These are phyloP conservation scores for Caradrina clavipalpis DNA, from an alignment of 2,888 invertebrate genomes.

Conservation along the genomic window DNA sequence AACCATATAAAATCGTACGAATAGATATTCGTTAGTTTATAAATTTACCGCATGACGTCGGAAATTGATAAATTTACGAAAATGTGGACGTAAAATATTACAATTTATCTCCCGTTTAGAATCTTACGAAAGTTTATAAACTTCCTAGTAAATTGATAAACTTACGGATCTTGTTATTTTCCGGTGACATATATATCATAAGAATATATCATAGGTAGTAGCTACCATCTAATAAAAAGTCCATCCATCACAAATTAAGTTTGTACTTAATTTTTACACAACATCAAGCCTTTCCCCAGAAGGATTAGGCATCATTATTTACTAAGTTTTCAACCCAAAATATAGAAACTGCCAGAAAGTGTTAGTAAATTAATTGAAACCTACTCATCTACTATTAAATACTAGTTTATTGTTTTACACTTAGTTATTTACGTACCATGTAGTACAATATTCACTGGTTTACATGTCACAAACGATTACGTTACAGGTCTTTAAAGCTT, in stretches of 20 bases:
- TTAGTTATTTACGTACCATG: slow-evolving; percentile 47
- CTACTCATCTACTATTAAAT: slow-evolving; percentile 47
- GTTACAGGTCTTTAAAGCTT: slow-evolving; percentile 63
- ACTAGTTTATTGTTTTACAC: slow-evolving; percentile 47
- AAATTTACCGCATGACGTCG: too few relatives aligned
- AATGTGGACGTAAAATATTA: too few relatives aligned
- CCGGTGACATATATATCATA: too few relatives aligned
- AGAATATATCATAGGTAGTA: background rate
- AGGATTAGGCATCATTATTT: background rate
- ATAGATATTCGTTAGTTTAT: too few relatives aligned
- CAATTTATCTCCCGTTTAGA: too few relatives aligned
- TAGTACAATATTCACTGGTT: slow-evolving; percentile 48
- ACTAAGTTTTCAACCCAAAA: slow-evolving; percentile 13
- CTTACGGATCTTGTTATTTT: too few relatives aligned
- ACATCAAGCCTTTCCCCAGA: background rate
- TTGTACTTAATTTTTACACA: slow-evolving; percentile 49
- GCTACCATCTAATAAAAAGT: slow-evolving; percentile 19
- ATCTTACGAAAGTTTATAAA: too few relatives aligned
- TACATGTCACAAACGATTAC: slow-evolving; percentile 46
- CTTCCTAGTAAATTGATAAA: too few relatives aligned
- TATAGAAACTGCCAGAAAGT: slow-evolving; percentile 34
- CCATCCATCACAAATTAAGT: slow-evolving; percentile 20
- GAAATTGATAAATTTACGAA: too few relatives aligned
- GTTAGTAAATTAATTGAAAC: slow-evolving; percentile 34
- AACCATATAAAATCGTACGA: too few relatives aligned